A percentile compares a stretch with the other conserved stretches of the same genome.
These are phyloP conservation scores for Petrocephalus sullivani DNA, from an alignment of 2,797 vertebrate genomes.

Conservation along the genomic window DNA sequence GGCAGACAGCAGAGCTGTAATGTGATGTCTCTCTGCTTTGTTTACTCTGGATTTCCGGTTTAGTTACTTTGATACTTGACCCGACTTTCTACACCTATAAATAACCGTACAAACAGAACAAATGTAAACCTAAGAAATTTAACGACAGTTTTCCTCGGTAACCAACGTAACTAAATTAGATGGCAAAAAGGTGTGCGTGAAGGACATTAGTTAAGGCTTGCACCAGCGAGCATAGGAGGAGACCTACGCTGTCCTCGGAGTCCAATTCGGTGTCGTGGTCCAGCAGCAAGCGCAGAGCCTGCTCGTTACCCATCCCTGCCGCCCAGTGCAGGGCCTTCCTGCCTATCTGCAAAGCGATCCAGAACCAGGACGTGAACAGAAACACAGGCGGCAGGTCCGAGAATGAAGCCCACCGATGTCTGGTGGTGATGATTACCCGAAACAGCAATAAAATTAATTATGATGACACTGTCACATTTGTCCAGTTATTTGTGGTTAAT, in stretches of 20 bases:
- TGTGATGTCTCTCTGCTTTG: neutral
- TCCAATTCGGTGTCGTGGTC: constrained; percentile 66
- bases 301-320: constrained; percentile 67
- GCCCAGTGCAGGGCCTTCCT: constrained; percentile 86
- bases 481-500: neutral
- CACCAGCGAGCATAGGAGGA: too few species aligned
- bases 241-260: constrained; percentile 69
- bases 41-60: neutral
- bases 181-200: constrained; percentile 20
- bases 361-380: neutral
- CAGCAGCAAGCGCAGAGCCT: constrained; percentile 76
- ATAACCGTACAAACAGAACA: neutral
- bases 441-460: too few species aligned
- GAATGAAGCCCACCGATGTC: neutral
- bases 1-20: neutral
- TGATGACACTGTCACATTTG: neutral
- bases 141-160: neutral
- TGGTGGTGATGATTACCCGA: neutral
- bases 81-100: neutral
- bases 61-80: neutral
- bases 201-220: neutral
- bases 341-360: constrained; percentile 59
- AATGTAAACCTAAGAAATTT: neutral
- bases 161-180: constrained; percentile 2
- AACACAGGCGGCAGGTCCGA: neutral